These are phyloP conservation scores for Etia nguti DNA, from an alignment of 2,113 vertebrate genomes.

Conservation along the genomic window DNA sequence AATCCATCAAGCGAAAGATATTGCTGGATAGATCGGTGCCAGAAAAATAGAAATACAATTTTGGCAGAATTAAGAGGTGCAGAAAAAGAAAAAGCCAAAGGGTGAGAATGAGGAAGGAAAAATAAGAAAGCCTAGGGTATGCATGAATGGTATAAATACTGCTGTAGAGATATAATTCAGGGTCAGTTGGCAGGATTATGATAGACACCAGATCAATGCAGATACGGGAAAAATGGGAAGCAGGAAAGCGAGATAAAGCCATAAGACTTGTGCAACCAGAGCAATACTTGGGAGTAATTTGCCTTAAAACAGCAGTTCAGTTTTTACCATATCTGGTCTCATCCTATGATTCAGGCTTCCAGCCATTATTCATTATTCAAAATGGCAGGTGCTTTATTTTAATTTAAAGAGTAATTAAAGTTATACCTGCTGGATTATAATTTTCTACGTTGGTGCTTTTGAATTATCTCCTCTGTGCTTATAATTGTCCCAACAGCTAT, in stretches of 20 bases:
- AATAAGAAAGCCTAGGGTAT: neutral
- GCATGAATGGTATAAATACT: neutral
- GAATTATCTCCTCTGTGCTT: neutral
- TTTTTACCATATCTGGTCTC: neutral
- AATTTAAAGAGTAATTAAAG: conserved; percentile 29
- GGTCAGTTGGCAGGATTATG: conserved; percentile 6
- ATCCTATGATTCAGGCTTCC: neutral
- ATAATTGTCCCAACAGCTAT: conserved; percentile 2
- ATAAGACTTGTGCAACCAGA: neutral
- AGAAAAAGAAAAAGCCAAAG: neutral
- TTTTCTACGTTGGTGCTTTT: neutral
- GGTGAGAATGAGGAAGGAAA: neutral
- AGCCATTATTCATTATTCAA: conserved; percentile 25
- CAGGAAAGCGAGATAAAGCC: neutral
- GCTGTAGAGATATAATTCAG: neutral
- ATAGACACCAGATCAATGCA: conserved; percentile 5
- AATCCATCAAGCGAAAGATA: neutral
- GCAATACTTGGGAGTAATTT: neutral
- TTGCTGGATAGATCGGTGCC: neutral
- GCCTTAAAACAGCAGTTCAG: neutral
- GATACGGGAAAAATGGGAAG: neutral
- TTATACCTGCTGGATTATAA: neutral
- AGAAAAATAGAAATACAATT: neutral
- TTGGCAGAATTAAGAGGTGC: neutral
- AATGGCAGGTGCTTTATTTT: neutral